Evolutionary conservation across 2,888 invertebrate species (phyloP).

Genomic region (Conchocele bisecta): DNA sequence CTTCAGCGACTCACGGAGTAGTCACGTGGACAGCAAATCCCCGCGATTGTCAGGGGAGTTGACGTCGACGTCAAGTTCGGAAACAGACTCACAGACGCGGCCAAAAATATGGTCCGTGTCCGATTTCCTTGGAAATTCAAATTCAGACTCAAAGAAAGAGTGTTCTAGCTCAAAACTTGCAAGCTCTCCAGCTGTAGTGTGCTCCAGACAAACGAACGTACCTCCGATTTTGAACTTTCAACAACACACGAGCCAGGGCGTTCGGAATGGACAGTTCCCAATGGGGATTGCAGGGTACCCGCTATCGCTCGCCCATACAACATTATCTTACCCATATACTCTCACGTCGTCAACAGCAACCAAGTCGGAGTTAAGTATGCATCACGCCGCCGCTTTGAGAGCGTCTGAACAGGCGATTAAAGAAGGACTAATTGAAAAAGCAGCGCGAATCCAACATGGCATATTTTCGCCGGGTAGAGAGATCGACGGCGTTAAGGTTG

Average conservation of each 20-base stretch:
- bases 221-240: constrained; percentile 67
- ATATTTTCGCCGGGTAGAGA: constrained; percentile 76
- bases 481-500: constrained; percentile 70
- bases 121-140: constrained; percentile 65
- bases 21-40: not conserved
- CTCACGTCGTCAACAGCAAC: constrained; percentile 67
- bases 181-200: constrained; percentile 60
- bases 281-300: constrained; percentile 66
- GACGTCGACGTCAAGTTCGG: not conserved
- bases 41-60: constrained; percentile 1
- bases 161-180: constrained; percentile 44
- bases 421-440: constrained; percentile 55
- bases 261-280: constrained; percentile 64
- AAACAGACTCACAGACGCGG: constrained; percentile 20
- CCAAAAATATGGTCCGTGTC: constrained; percentile 76
- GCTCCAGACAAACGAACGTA: constrained; percentile 53
- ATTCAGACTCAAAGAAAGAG: constrained; percentile 30
- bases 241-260: constrained; percentile 60
- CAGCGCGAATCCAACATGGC: constrained; percentile 64
- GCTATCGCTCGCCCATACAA: constrained; percentile 72
- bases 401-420: constrained; percentile 60
- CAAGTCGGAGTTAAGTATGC: constrained; percentile 55
- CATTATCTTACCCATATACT: constrained; percentile 77
- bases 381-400: constrained; percentile 52
- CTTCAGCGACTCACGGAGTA: too few species aligned